Conservation (phyloP, 37 sponge, comb jelly and placozoan species). For the Aplysina aerophoba region DNA sequence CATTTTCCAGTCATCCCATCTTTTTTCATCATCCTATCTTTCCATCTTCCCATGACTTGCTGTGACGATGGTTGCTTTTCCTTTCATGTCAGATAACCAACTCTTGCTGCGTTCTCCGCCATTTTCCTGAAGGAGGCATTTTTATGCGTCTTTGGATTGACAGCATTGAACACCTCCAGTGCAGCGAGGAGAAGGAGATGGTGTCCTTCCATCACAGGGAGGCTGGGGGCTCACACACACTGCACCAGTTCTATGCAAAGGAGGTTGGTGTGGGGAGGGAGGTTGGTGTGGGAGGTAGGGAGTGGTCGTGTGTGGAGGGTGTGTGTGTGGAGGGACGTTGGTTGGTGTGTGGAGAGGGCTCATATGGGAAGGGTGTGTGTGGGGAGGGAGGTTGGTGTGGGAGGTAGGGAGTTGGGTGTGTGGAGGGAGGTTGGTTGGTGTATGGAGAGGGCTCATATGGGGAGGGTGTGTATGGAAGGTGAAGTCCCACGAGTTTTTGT, state of each 20-base stretch:
- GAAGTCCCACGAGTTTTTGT: background rate
- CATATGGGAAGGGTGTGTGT: slow-evolving; percentile 3
- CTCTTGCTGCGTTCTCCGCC: slow-evolving; percentile 40
- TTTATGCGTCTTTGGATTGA: slow-evolving; percentile 66
- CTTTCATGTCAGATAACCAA: slow-evolving; percentile 49
- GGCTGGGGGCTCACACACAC: background rate
- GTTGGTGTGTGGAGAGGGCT: slow-evolving; percentile 5
- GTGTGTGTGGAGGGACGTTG: slow-evolving; percentile 4
- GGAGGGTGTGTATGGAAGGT: background rate
- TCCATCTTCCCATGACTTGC: no score
- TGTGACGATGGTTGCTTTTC: no score
- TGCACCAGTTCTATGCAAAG: background rate
- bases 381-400: background rate
- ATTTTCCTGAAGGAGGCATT: slow-evolving; percentile 61
- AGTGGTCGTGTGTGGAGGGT: background rate
- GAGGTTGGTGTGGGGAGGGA: slow-evolving; percentile 14
- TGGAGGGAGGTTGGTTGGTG: background rate
- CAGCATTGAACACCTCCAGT: slow-evolving; percentile 14
- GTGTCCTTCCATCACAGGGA: slow-evolving; percentile 9
- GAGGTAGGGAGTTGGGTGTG: background rate
- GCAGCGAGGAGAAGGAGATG: background rate
- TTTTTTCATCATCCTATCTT: no score
- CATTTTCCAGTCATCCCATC: no score
- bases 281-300: background rate
- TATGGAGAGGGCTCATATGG: background rate